Percentiles rank a stretch among this genome's conserved stretches.
Evolutionary conservation across 1,140 invertebrate genomes (phyloP).

Genomic region (Nephila pilipes): DNA sequence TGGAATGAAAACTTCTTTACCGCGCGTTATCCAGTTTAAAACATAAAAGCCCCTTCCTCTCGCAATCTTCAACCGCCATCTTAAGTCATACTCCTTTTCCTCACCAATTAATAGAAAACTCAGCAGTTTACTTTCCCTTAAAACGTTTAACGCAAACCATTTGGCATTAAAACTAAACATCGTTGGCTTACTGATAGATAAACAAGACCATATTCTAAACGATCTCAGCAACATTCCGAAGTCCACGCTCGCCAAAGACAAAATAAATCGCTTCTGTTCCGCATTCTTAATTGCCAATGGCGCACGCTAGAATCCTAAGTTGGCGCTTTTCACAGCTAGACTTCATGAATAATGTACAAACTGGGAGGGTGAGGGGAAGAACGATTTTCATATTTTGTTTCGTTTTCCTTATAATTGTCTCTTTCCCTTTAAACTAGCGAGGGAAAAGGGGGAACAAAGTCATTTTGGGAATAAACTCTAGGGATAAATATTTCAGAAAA

Average conservation of each 20-base stretch:
- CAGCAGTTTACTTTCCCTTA: not conserved
- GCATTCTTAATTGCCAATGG: slow-evolving; percentile 37
- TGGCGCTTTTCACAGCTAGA: slow-evolving; percentile 28
- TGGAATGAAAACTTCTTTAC: not conserved
- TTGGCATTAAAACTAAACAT: slow-evolving; percentile 35
- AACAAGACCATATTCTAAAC: slow-evolving; percentile 34
- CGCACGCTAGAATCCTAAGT: slow-evolving; percentile 21
- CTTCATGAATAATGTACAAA: slow-evolving; percentile 50
- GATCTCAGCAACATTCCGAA: not conserved
- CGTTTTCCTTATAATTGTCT: slow-evolving; percentile 38
- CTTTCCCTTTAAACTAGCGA: not conserved
- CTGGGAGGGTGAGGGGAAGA: not conserved
- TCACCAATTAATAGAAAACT: slow-evolving; percentile 5
- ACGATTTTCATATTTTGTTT: slow-evolving; percentile 49
- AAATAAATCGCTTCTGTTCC: slow-evolving; percentile 23
- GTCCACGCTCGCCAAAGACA: slow-evolving; percentile 24
- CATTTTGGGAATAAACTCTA: slow-evolving; percentile 28
- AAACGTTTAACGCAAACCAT: slow-evolving; percentile 14
- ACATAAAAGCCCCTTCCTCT: not conserved
- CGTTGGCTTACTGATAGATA: slow-evolving; percentile 28
- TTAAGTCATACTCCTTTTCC: not conserved
- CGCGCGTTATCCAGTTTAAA: not conserved
- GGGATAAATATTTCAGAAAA: slow-evolving; percentile 40
- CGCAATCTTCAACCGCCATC: not conserved
- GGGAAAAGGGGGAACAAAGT: not conserved